Percentiles rank a stretch among this genome's conserved stretches.
phyloP scores from a whole-genome alignment of 2,888 invertebrate species.

The Drosophila pegasa region DNA sequence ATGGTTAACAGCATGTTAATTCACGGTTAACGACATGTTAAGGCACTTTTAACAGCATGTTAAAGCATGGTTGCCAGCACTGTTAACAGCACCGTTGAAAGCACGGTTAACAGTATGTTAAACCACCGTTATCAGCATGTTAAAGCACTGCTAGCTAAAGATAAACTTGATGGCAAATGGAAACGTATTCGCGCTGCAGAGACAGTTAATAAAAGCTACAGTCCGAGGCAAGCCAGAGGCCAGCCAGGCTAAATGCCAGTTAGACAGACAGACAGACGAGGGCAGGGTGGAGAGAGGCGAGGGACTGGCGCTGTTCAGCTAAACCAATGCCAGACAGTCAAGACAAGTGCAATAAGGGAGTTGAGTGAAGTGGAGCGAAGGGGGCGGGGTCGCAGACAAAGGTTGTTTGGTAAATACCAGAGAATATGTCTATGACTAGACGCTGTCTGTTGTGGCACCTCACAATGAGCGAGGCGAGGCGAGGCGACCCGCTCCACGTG shows the following conservation, averaged over 20 bases:
- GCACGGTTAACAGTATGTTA: too few relatives aligned
- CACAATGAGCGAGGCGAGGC: slow-evolving; percentile 37
- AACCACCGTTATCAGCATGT: too few relatives aligned
- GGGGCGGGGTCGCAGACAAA: slow-evolving; percentile 35
- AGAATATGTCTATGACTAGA: slow-evolving; percentile 56
- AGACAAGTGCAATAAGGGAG: slow-evolving; percentile 21
- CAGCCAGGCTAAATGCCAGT: slow-evolving; percentile 41
- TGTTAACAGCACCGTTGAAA: too few relatives aligned
- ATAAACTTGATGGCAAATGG: background rate
- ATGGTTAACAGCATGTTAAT: too few relatives aligned
- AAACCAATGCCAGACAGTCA: slow-evolving; percentile 54
- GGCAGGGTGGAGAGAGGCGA: background rate
- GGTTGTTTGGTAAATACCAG: slow-evolving; percentile 56
- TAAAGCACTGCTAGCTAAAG: background rate
- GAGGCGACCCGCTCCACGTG: too few relatives aligned
- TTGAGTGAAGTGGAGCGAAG: slow-evolving; percentile 5
- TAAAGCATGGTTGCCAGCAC: too few relatives aligned
- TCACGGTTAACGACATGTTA: too few relatives aligned
- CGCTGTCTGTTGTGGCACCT: slow-evolving; percentile 55
- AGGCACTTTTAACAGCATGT: too few relatives aligned
- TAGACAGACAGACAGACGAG: slow-evolving; percentile 43
- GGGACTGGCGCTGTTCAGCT: slow-evolving; percentile 7
- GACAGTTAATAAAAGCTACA: slow-evolving; percentile 6
- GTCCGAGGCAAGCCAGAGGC: slow-evolving; percentile 14
- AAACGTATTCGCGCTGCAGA: background rate